Evolutionary conservation across 2,113 vertebrate genomes (phyloP), one percentile per base, ranked within the genome.

Genomic region (Brachionichthys hirsutus): DNA sequence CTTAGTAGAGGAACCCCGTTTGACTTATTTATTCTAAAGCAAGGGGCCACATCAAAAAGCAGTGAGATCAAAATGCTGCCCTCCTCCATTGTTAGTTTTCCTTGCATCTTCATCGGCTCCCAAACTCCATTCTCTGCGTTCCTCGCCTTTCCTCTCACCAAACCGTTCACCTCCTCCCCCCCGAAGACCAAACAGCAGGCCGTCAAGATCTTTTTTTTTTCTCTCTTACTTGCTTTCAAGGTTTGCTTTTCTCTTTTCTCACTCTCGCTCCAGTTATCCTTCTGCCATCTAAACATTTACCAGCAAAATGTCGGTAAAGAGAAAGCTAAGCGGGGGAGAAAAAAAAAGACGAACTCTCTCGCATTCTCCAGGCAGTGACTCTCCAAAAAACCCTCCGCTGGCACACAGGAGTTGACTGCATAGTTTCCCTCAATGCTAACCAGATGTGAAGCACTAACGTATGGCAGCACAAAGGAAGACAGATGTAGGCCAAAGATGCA

Each of bases 371-470:
- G 72, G 70, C 79, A 49, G 54, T 74, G 83, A 85, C 82, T 86
- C 79, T 89, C 84, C 62, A 82, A 84, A 89, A 81, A 30, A 30
- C 24, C 72, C 83, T 89, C 77, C 82, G 80, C 73, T 90, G 87
- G 89, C 87, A 89, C 84, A 80, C 82, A 73, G 79, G 73, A 86
- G 83, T 87, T 73, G 65, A 80, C 90, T 88, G 89, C 91, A 92
- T 92, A 89, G 60, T 91, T 92, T 73, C 77, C 24, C 62, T 63
- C 81, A 87, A 92, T 91, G 82, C 80, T 90, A 91, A 92, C 88
- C 91, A 92, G 91, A 92, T 92, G 91, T 91, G 82, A 90, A 85
- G 85, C 81, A 75, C 74, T 81, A 89, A 91, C 73, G 90, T 91
- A 91, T 91, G 89, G 89, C 78, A 86, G 79, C 43, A 22, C 80